Evolutionary conservation across 35 echinoderm and acorn worm genomes (phyloP), one percentile per base, ranked within the genome.

Genomic region (Acanthaster planci): DNA sequence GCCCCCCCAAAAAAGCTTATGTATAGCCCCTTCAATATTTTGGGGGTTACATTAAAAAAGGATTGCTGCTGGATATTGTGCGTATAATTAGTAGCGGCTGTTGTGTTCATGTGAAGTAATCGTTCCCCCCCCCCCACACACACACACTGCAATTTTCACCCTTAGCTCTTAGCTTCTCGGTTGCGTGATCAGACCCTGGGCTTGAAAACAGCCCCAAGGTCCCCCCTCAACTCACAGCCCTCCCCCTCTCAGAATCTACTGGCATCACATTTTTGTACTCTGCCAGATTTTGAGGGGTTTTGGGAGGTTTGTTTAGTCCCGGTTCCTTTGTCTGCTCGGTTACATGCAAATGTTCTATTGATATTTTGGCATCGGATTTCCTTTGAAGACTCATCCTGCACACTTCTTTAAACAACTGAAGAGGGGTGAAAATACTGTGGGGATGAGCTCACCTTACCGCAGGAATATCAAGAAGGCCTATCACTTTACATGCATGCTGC

Each of bases 301-400:
- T 12, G 4, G 42, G 42, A 12, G 42, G 4, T 47, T 47, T 47
- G 4, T 47, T 47, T 47, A 12, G 4, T 12, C 42, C 42, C 4
- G 4, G 4, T 47, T 12, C 64, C 23, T 72, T 72, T 72, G 64
- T 72, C 64, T 31, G 64, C 23, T 72, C 64, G 26, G 29, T 19
- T 72, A 72, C 64, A 72, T 72, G 64, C 64, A 72, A 72, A 72
- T 72, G 64, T 72, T 72, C 34, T 15, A 72, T 72, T 72, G 64
- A 72, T 72, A 72, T 72, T 72, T 72, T 72, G 64, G 64, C 34
- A 72, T 72, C 64, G 34, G 26, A 29, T 72, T 3, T 72, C 64
- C 22, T 72, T 72, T 34, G 14, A 29, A 72, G 23, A 26, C 64
- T 72, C 64, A 19, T 72, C 64, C 23, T 23, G 64, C 34, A 72